Evolutionary conservation across 1,140 invertebrate species (phyloP), one percentile per base, ranked within the genome.

Genomic region (Contarinia nasturtii): DNA sequence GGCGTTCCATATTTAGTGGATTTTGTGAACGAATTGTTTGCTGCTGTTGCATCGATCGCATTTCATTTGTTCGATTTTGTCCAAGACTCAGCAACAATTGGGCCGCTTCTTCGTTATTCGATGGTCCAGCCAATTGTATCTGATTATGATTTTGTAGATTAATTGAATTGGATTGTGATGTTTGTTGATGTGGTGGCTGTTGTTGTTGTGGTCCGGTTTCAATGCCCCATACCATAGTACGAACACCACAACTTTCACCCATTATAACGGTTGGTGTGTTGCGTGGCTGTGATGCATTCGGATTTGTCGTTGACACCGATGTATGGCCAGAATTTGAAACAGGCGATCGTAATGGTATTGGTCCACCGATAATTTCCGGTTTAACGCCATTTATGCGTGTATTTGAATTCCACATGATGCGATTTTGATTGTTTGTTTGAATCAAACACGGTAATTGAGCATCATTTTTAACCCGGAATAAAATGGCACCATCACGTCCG

Each of bases 241-340:
- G 69, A 0, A 90, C 86, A 12, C 86, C 86, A 33, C 86, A 87
- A 4, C 84, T 84, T 61, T 90, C 86, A 21, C 86, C 85, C 84
- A 89, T 89, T 48, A 87, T 84, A 48, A 87, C 85, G 10, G 82
- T 84, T 7, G 86, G 85, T n/a, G 84, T 80, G 49, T 80, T 76
- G 52, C 81, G 63, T 55, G 74, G 70, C 49, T 73, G 70, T 51
- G 75, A 68, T 38, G 70, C 64, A 49, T 72, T 67, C 62, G 56
- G 76, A 44, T 71, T 68, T 55, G 71, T 61, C 7, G 58, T 57
- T 40, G 58, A 61, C 21, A 58, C 55, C 2, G 50, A 49, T 7
- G 53, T 48, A 15, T 51, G 52, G 10, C n/a, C n/a, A 7, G 20
- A 33, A n/a, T n/a, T 14, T 17, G 21, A 17, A 21, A 54, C 51